Conservation (phyloP, 2,113 vertebrate genomes). For the Perca schrenkii region DNA sequence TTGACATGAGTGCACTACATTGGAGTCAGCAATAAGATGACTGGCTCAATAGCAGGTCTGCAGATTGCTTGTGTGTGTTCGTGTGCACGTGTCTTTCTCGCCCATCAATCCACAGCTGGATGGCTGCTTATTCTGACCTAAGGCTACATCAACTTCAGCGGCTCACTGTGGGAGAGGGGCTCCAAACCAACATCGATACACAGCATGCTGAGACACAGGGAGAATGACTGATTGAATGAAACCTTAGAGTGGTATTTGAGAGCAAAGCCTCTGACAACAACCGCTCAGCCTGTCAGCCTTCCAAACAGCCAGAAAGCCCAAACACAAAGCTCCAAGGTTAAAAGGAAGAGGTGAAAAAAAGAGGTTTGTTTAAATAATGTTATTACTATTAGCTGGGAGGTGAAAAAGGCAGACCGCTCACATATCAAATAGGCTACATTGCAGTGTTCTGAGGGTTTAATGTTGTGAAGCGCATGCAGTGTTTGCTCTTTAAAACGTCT, state of each 20-base stretch:
- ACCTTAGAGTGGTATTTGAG: conserved; percentile 68
- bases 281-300: conserved; percentile 54
- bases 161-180: conserved; percentile 57
- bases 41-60: conserved; percentile 56
- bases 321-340: conserved; percentile 50
- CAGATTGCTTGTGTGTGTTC: conserved; percentile 29
- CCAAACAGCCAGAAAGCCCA: conserved; percentile 48
- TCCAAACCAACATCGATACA: conserved; percentile 63
- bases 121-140: conserved; percentile 59
- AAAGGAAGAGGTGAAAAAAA: conserved; percentile 20
- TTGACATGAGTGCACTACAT: conserved; percentile 42
- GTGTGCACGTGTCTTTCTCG: conserved; percentile 43
- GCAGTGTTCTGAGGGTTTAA: conserved; percentile 39
- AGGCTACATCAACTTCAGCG: conserved; percentile 62
- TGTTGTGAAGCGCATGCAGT: conserved; percentile 20
- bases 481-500: conserved; percentile 26
- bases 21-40: conserved; percentile 54
- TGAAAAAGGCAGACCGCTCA: conserved; percentile 33
- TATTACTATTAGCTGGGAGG: conserved; percentile 54
- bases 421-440: conserved; percentile 27
- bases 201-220: conserved; percentile 65
- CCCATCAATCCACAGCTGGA: conserved; percentile 66
- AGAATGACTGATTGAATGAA: conserved; percentile 78
- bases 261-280: conserved; percentile 67
- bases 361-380: conserved; percentile 54